Evolutionary conservation across 2,113 vertebrate genomes (phyloP), one percentile per base, ranked within the genome.

Genomic region (Australoheros scitulus): DNA sequence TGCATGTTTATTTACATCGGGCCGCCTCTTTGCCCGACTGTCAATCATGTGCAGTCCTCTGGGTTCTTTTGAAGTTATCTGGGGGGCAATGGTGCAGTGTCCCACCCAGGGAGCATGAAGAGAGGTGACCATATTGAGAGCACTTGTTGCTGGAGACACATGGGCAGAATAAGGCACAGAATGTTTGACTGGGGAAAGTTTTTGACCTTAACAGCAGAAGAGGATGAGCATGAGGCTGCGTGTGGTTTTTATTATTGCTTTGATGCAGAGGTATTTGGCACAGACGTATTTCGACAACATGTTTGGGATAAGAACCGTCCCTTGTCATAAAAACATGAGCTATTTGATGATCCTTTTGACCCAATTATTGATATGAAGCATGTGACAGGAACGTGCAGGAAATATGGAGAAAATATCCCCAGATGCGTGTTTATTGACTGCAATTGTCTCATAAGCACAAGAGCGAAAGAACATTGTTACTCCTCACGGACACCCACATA

Each of bases 1-100:
- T 20, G 29, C 87, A 87, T 89, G 90, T 94, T 92, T 94, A 90
- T 95, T 94, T 95, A 92, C 92, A 94, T 89, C 74, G 34, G 17
- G 32, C 77, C 11, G 52, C 76, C 80, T 85, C 75, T 86, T 78
- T 20, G 88, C 82, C 92, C 88, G 91, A 86, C 93, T 87, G 76
- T 92, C 94, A 92, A 61, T 87, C 82, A 76, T 26, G 79, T 9
- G 79, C n/a, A 29, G 47, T 9, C 7, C 34, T 20, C 7, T 17
- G 43, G 82, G 78, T 58, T 38, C 88, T 92, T 94, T 94, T 95
- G 93, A 95, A 92, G 92, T 87, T 77, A 17, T 58, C 10, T 10
- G 13, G 50, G 76, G 79, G 11, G 79, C 32, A 43, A 72, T 77
- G 77, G 85, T 77, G 72, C 83, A 78, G 79, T 77, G n/a, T 79